Evolutionary conservation across 2,113 vertebrate species (phyloP).

Genomic region (Siphamia tubifer): DNA sequence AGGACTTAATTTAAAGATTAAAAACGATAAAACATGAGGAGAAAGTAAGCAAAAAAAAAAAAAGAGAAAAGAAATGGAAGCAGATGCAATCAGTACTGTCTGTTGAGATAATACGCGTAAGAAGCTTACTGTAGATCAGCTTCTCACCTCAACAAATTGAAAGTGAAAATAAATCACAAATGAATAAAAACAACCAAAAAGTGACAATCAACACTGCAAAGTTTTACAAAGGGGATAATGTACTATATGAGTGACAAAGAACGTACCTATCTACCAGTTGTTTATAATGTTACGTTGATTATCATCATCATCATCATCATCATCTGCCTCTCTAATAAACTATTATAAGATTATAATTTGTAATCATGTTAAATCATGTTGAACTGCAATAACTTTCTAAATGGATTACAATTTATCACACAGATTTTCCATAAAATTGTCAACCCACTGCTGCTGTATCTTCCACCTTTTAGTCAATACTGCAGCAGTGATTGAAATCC

Average conservation of each 20-base stretch:
- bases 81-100: neutral
- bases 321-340: neutral
- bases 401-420: neutral
- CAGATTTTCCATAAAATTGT: conserved; percentile 5
- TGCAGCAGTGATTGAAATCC: neutral
- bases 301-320: too few species aligned
- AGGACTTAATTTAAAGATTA: neutral
- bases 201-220: neutral
- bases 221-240: too few species aligned
- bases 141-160: conserved; percentile 2
- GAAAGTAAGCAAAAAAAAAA: neutral
- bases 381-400: conserved; percentile 5
- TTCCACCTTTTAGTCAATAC: neutral
- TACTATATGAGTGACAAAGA: too few species aligned
- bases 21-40: too few species aligned
- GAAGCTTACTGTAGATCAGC: conserved; percentile 3
- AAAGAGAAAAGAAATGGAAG: neutral
- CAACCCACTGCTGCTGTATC: neutral
- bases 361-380: neutral
- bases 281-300: too few species aligned
- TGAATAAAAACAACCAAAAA: neutral
- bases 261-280: too few species aligned
- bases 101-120: neutral
- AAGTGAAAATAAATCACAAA: neutral
- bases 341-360: neutral